Percentiles rank a stretch among this genome's conserved stretches.
These are phyloP conservation scores for Hippoglossus hippoglossus DNA, from an alignment of 2,797 vertebrate species.

Conservation along the genomic window DNA sequence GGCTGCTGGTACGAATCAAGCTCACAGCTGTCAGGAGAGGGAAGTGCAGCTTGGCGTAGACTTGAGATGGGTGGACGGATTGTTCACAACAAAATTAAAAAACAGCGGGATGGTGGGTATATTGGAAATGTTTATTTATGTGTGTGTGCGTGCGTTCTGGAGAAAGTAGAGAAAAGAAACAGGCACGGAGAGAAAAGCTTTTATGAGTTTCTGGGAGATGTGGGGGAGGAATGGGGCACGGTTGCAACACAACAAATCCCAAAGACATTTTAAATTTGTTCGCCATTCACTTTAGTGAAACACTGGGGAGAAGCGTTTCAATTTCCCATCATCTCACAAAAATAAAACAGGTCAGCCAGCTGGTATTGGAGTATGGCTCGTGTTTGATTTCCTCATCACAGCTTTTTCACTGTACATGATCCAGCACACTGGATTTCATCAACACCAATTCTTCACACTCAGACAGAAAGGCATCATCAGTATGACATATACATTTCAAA, in stretches of 20 bases:
- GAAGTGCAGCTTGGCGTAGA: slow-evolving; percentile 57
- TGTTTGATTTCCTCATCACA: slow-evolving; percentile 11
- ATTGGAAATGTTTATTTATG: slow-evolving; percentile 57
- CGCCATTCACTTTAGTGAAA: slow-evolving; percentile 2
- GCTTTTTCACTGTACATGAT: slow-evolving; percentile 2
- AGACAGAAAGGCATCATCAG: slow-evolving; percentile 15
- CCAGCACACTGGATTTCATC: slow-evolving; percentile 20
- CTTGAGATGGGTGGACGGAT: slow-evolving; percentile 57
- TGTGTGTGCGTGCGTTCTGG: background rate
- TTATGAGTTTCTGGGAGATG: slow-evolving; percentile 27
- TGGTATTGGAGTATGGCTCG: background rate
- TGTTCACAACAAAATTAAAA: slow-evolving; percentile 69
- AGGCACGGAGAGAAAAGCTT: background rate
- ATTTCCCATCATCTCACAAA: slow-evolving; percentile 4
- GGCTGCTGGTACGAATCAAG: slow-evolving; percentile 83
- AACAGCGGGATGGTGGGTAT: slow-evolving; percentile 46
- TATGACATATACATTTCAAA: slow-evolving; percentile 27
- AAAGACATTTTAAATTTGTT: slow-evolving; percentile 15
- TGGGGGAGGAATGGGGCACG: slow-evolving; percentile 12
- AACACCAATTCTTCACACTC: slow-evolving; percentile 12
- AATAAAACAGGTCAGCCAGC: background rate
- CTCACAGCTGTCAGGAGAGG: slow-evolving; percentile 74
- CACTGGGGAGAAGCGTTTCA: background rate
- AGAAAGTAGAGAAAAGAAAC: background rate
- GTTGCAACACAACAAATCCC: slow-evolving; percentile 11